Percentiles rank a stretch among this genome's conserved stretches.
Evolutionary conservation across 1,140 invertebrate species (phyloP).

Genomic region (Eupeodes corollae): DNA sequence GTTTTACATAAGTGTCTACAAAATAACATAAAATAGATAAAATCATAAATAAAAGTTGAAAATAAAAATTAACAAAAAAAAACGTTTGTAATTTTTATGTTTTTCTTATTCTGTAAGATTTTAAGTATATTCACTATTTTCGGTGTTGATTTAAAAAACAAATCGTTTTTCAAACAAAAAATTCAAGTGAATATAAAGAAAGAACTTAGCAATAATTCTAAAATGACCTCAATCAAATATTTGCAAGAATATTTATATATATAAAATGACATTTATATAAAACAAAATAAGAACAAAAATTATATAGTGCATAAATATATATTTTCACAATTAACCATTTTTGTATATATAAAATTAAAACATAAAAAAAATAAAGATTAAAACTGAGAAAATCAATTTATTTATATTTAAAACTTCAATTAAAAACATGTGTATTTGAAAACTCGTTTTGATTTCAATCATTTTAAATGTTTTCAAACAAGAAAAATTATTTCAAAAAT

Average conservation of each 20-base stretch:
- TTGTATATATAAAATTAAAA: no score
- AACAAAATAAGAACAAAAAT: constrained; percentile 3
- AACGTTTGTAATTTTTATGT: neutral
- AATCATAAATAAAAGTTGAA: constrained; percentile 1
- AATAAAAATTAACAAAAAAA: constrained; percentile 1
- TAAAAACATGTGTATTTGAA: no score
- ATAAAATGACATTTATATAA: constrained; percentile 14
- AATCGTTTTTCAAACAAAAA: neutral
- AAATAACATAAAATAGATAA: neutral
- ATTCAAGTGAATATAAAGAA: constrained; percentile 6
- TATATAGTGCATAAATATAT: no score
- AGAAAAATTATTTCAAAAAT: constrained; percentile 11
- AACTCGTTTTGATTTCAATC: no score
- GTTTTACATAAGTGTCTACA: constrained; percentile 9
- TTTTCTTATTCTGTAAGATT: neutral
- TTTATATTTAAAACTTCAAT: no score
- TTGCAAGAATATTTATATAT: constrained; percentile 28
- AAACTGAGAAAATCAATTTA: no score
- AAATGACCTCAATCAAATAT: constrained; percentile 38
- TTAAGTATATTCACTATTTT: no score
- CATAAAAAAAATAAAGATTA: no score
- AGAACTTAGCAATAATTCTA: constrained; percentile 37
- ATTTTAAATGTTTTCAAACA: neutral
- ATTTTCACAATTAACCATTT: no score
- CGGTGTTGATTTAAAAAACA: no score